Conservation (phyloP, 2,888 invertebrate species). For the Aphidoletes aphidimyza region DNA sequence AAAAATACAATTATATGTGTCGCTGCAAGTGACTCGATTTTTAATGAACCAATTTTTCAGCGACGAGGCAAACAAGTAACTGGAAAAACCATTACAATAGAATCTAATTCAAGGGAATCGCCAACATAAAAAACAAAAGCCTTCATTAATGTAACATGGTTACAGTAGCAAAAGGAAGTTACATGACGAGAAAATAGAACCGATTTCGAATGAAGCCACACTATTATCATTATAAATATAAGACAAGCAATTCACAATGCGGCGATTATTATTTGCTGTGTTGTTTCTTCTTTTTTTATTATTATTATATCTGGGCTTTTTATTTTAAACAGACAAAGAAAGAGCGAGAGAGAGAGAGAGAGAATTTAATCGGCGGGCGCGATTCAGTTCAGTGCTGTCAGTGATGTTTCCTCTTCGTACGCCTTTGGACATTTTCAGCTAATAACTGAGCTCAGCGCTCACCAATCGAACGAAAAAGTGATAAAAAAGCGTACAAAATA, state of each 20-base stretch:
- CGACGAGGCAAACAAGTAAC: not conserved
- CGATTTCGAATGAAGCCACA: not conserved
- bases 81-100: conserved; percentile 17
- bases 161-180: not conserved
- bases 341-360: too few species aligned
- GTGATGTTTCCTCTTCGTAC: not conserved
- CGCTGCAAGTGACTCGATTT: not conserved
- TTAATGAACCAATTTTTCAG: not conserved
- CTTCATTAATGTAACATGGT: conserved; percentile 22
- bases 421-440: conserved; percentile 32
- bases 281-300: not conserved
- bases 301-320: not conserved
- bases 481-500: conserved; percentile 34
- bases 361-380: not conserved
- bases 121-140: not conserved
- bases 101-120: not conserved
- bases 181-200: too few species aligned
- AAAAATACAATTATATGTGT: not conserved
- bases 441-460: conserved; percentile 20
- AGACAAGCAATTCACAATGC: conserved; percentile 29
- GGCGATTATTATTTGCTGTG: not conserved
- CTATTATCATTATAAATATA: conserved; percentile 43
- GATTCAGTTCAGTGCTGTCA: not conserved
- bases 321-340: too few species aligned
- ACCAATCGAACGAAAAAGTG: conserved; percentile 22